Evolutionary conservation across 1,140 invertebrate species (phyloP), one percentile per base, ranked within the genome.

Genomic region (Araneus ventricosus): DNA sequence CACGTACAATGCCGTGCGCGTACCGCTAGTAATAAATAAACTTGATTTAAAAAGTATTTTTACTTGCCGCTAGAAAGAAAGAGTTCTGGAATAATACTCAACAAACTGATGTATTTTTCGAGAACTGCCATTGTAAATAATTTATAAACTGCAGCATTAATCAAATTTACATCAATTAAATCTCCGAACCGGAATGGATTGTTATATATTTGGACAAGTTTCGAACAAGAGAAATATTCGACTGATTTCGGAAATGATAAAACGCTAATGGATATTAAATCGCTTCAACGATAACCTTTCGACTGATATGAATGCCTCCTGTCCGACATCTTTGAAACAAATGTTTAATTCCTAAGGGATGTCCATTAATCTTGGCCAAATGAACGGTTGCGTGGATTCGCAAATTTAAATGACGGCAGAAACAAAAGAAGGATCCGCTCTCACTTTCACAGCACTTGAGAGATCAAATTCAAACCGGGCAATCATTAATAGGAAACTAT

Each of bases 191-290:
- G 34, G 4, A 37, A 37, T 34, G 67, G 14, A 75, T 34, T 75
- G 27, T 34, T 34, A 75, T 75, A 34, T 22, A 37, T 75, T 34
- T 20, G 14, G 30, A 34, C 30, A 20, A 14, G 17, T 34, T 6
- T 34, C 20, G 37, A 5, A 14, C 27, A 34, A 20, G 34, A 75
- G 30, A 75, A 75, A 30, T 75, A 75, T 75, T 52, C 82, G n/a
- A 45, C 52, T 39, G 57, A 63, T 63, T 87, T 45, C 52, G 70
- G 30, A 34, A 59, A 37, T 75, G 45, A 80, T 82, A 90, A 90
- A 59, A 90, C 24, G 27, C 52, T 90, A 90, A 90, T 90, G 88
- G 88, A 59, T 90, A 90, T 90, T 90, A 90, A 90, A 90, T 90
- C 75, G 67, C 52, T 45, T 59, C 70, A n/a, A 41, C 22, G 34